Base-by-base conservation (phyloP, 2,113 vertebrate genomes). In the Euleptes europaea region DNA sequence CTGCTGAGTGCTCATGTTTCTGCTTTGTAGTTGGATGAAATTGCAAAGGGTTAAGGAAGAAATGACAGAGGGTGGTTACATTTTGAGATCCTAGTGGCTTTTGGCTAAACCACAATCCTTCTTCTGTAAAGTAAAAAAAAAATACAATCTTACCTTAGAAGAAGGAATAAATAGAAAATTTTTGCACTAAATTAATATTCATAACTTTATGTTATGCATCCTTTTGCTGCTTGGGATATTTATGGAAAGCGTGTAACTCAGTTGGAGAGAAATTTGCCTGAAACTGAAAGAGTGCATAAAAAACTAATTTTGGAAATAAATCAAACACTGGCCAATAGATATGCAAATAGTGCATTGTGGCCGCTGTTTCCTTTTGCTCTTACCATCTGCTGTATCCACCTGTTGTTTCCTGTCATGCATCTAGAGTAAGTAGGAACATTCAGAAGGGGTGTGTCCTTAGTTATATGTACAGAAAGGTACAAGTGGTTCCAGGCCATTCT, bases 241-340 rank as follows among this genome's bases (percentile, higher is more conserved):
- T n/a, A n/a, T n/a, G n/a, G n/a, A n/a, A n/a, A n/a, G 8, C 42
- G 38, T 26, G 31, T 78, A 78, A 84, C 51, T 76, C n/a, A 57
- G 14, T 47, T n/a, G n/a, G n/a, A n/a, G n/a, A n/a, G n/a, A n/a
- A n/a, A n/a, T n/a, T n/a, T n/a, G n/a, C n/a, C n/a, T n/a, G n/a
- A n/a, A n/a, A n/a, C n/a, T n/a, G n/a, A n/a, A n/a, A n/a, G n/a
- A n/a, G n/a, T n/a, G n/a, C n/a, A n/a, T n/a, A n/a, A n/a, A n/a
- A n/a, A 49, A 40, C 60, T n/a, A 7, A 12, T 84, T 67, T 42
- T 49, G 83, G 83, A 84, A 78, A 84, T 51, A 78, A 70, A 84
- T 84, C 83, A 84, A 84, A 84, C 49, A 78, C 44, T 78, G 75
- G 75, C 47, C 75, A 84, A 84, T 69, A 65, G 83, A 78, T 84